Evolutionary conservation across 2,797 vertebrate species (phyloP).

Genomic region (Danio choprae): DNA sequence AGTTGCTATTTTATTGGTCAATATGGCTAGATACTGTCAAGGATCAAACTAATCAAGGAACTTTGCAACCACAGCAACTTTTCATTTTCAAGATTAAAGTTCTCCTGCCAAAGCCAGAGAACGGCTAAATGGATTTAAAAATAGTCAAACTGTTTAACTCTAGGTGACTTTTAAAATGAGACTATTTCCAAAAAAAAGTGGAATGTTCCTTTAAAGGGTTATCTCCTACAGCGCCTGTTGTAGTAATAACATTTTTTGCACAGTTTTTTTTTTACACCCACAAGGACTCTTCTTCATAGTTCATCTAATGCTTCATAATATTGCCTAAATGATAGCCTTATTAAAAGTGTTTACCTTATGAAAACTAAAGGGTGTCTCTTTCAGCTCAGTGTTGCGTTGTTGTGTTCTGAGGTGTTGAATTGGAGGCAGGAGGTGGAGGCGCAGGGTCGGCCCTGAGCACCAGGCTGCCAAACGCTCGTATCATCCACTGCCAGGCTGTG

Average conservation of each 20-base stretch:
- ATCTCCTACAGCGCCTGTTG: neutral
- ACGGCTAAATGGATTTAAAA: no score
- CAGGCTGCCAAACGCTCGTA: constrained; percentile 76
- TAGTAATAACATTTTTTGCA: neutral
- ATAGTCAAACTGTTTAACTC: no score
- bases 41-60: no score
- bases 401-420: constrained; percentile 13
- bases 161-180: no score
- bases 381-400: neutral
- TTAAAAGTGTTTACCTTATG: neutral
- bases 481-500: constrained; percentile 78
- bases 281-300: neutral
- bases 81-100: no score
- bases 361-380: neutral
- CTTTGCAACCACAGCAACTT: no score
- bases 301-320: neutral
- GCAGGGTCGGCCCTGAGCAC: constrained; percentile 72
- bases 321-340: constrained; percentile 11
- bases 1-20: no score
- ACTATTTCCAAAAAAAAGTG: no score
- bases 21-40: no score
- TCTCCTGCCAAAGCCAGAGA: no score
- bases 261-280: neutral
- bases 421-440: constrained; percentile 63
- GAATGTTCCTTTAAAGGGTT: no score